A percentile compares a stretch with the other conserved stretches of the same genome.
Conservation (phyloP, 2,113 vertebrate species). For the Mesocricetus auratus region DNA sequence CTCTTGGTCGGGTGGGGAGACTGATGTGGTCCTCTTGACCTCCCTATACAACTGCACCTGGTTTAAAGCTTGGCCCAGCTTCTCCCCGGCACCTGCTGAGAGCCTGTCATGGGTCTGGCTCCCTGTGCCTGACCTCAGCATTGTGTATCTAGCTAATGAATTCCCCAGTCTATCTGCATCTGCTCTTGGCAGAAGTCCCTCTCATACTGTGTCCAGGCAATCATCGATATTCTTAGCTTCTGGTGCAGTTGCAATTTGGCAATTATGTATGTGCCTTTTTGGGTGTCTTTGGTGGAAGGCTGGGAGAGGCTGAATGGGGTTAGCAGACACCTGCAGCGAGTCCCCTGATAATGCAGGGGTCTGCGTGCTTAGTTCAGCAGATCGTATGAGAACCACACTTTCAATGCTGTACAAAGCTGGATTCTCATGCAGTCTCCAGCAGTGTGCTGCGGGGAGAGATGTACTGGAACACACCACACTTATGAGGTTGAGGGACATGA, state of each 20-base stretch:
- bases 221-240: conserved; percentile 44
- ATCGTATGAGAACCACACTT: not conserved
- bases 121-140: not conserved
- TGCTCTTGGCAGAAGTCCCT: conserved; percentile 18
- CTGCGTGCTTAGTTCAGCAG: not conserved
- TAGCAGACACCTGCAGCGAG: conserved; percentile 13
- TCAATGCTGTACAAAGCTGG: not conserved
- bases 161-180: not conserved
- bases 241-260: not conserved
- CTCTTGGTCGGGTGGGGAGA: not conserved
- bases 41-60: not conserved
- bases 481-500: accelerated
- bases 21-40: not conserved
- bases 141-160: not conserved
- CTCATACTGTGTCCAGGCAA: not conserved
- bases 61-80: not conserved
- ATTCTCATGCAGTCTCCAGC: not conserved
- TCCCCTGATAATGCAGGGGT: not conserved
- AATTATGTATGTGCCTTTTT: not conserved
- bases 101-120: not conserved
- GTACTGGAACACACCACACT: accelerated
- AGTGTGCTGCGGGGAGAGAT: not conserved
- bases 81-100: not conserved
- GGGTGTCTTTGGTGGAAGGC: not conserved
- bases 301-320: not conserved